Percentiles rank a stretch among this genome's conserved stretches.
Evolutionary conservation across 2,113 vertebrate genomes (phyloP).

Genomic region (Cariama cristata): DNA sequence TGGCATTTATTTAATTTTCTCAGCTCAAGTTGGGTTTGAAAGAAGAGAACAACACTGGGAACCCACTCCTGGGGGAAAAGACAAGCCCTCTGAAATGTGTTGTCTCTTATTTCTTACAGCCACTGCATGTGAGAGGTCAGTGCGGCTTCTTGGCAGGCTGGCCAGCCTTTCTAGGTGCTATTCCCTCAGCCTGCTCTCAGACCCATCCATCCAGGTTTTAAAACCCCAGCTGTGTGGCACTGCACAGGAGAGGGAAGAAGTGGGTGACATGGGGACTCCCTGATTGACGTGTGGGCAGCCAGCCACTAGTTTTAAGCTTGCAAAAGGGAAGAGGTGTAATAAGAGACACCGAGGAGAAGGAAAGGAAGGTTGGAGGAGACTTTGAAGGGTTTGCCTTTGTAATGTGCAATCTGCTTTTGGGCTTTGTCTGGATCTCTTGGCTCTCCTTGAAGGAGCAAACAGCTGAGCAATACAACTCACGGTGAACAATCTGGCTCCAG

Average conservation of each 20-base stretch:
- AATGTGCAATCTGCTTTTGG: background rate
- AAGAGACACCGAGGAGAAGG: background rate
- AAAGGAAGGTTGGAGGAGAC: background rate
- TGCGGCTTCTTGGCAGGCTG: background rate
- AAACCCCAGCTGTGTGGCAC: background rate
- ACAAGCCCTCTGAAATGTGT: background rate
- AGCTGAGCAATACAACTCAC: background rate
- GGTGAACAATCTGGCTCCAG: background rate
- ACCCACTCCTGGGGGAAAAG: background rate
- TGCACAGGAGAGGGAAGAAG: background rate
- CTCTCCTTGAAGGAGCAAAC: background rate
- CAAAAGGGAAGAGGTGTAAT: background rate
- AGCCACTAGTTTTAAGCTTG: background rate
- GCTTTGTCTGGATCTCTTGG: background rate
- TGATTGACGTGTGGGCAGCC: background rate
- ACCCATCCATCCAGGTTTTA: background rate
- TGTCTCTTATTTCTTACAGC: background rate
- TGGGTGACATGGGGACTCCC: background rate
- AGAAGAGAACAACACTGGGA: background rate
- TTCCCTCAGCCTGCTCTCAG: background rate
- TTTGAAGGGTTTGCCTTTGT: background rate
- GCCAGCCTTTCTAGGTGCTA: background rate
- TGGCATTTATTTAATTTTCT: background rate
- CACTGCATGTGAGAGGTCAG: accelerated
- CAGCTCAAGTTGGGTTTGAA: background rate